Evolutionary conservation across 2,797 vertebrate genomes (phyloP).

Genomic region (Pipistrellus nathusii): DNA sequence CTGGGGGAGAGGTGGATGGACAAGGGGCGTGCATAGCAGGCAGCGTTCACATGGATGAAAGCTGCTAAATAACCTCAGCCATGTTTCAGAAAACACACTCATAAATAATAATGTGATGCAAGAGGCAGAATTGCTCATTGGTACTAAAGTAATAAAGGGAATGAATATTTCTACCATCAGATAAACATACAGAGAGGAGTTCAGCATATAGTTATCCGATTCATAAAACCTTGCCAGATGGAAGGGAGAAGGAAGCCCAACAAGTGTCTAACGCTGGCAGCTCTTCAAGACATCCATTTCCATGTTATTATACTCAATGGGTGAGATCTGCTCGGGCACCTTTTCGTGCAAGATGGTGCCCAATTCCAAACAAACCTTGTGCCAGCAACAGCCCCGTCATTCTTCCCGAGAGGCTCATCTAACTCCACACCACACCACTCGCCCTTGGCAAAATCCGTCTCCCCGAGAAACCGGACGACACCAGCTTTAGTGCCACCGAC

Average conservation of each 20-base stretch:
- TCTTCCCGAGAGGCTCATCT: conserved; percentile 96
- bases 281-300: neutral
- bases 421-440: conserved; percentile 98
- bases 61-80: neutral
- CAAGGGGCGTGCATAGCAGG: rapidly evolving
- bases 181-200: neutral
- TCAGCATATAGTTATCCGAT: neutral
- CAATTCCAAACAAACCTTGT: conserved; percentile 89
- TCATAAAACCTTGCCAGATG: neutral
- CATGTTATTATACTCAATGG: neutral
- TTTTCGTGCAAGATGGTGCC: rapidly evolving
- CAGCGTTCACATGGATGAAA: rapidly evolving
- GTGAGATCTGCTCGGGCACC: neutral
- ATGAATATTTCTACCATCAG: neutral
- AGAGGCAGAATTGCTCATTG: neutral
- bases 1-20: neutral
- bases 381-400: conserved; percentile 96
- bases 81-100: neutral
- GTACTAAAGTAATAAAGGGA: neutral
- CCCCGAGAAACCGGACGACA: conserved; percentile 97
- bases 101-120: neutral
- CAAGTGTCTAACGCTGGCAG: neutral
- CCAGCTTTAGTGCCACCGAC: conserved; percentile 99
- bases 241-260: neutral
- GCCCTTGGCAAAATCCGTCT: conserved; percentile 98